phyloP scores from a whole-genome alignment of 1,140 invertebrate species.

The Penaeus chinensis region DNA sequence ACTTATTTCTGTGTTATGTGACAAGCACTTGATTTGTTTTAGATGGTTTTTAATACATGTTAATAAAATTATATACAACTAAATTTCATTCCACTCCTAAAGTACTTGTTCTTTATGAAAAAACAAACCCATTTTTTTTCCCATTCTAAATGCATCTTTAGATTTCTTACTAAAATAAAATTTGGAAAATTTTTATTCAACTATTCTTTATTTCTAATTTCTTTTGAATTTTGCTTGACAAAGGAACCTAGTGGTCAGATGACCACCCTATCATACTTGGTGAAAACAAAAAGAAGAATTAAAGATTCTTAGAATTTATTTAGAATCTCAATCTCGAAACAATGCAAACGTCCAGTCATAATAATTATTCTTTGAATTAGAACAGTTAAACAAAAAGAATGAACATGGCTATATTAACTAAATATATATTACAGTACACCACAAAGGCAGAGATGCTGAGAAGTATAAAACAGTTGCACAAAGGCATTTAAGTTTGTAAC shows the following conservation, averaged over 20 bases:
- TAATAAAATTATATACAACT: too few species aligned
- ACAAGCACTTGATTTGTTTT: too few species aligned
- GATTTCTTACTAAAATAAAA: too few species aligned
- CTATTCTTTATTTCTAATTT: not conserved
- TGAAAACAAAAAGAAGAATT: constrained; percentile 35
- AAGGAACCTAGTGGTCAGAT: not conserved
- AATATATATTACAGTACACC: constrained; percentile 60
- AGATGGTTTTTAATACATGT: too few species aligned
- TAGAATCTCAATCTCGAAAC: constrained; percentile 64
- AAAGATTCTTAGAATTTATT: constrained; percentile 64
- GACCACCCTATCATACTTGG: not conserved
- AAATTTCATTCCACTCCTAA: too few species aligned
- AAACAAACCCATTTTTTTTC: too few species aligned
- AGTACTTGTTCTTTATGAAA: too few species aligned
- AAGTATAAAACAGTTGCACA: constrained; percentile 61
- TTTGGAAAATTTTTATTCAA: too few species aligned
- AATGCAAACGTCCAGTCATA: constrained; percentile 64
- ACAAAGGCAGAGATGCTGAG: constrained; percentile 60
- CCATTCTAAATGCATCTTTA: too few species aligned
- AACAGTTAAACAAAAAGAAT: constrained; percentile 63
- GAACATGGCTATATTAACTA: constrained; percentile 59
- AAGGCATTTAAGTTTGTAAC: constrained; percentile 58
- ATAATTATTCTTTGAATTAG: constrained; percentile 60
- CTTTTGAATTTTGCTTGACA: not conserved
- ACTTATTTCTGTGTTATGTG: too few species aligned